A percentile compares a stretch with the other conserved stretches of the same genome.
These are phyloP conservation scores for Drosophila melanocephala DNA, from an alignment of 2,888 invertebrate species.

Conservation along the genomic window DNA sequence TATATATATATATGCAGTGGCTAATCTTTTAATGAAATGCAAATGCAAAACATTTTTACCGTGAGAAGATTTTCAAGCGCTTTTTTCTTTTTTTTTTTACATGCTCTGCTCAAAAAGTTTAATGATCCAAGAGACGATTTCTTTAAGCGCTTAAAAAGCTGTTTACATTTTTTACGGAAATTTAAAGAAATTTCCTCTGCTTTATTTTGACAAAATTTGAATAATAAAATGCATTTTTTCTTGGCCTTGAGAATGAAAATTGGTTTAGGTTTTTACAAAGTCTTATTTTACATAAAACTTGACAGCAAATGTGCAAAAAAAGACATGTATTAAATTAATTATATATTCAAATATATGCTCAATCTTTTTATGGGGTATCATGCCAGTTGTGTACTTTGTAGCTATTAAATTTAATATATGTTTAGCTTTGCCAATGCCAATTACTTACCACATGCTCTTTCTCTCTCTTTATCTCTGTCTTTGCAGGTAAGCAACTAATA, in stretches of 20 bases:
- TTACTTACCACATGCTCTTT: constrained; percentile 28
- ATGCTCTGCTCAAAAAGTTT: neutral
- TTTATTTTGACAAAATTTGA: neutral
- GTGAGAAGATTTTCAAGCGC: neutral
- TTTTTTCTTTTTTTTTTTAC: neutral
- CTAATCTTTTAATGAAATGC: constrained; percentile 78
- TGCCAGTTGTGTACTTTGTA: neutral
- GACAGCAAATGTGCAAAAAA: neutral
- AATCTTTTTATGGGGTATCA: constrained; percentile 1
- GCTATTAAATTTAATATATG: constrained; percentile 13
- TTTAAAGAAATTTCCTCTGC: neutral
- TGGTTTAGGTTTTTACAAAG: neutral
- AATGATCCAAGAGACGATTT: neutral
- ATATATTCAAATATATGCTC: neutral
- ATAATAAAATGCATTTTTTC: neutral
- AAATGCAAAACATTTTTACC: constrained; percentile 44
- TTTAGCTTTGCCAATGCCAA: neutral
- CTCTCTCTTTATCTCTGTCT: constrained; percentile 33
- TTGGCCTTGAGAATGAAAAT: neutral
- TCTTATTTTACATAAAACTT: neutral
- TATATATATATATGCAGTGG: constrained; percentile 8
- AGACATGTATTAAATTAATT: neutral
- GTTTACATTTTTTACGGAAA: neutral
- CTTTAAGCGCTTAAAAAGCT: neutral
- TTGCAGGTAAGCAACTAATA: constrained; percentile 69